Evolutionary conservation across 2,113 vertebrate species (phyloP).

Genomic region (Chloroceryle aenea): DNA sequence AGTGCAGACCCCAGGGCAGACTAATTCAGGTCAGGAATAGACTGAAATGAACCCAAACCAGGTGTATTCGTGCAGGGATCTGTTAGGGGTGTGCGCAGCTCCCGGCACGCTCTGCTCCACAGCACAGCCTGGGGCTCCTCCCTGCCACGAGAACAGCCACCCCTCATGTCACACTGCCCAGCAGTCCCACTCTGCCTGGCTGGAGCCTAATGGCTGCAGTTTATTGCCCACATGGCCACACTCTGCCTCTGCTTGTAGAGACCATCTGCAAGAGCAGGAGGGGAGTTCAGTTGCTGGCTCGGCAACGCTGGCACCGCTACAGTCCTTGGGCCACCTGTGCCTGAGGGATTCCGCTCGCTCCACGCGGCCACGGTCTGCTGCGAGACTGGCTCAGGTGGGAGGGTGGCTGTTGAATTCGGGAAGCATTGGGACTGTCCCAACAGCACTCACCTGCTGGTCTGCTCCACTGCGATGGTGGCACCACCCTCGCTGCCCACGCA

Average conservation of each 20-base stretch:
- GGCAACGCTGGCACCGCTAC: fast-evolving
- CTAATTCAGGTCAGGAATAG: background rate
- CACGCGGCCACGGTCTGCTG: fast-evolving
- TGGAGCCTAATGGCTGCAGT: slow-evolving; percentile 46
- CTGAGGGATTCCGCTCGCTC: background rate
- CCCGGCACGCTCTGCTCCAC: fast-evolving
- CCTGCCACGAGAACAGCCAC: background rate
- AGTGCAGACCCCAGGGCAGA: background rate
- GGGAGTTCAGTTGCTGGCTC: background rate
- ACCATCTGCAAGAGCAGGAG: slow-evolving; percentile 34
- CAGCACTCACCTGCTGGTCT: slow-evolving; percentile 79
- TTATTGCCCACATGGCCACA: slow-evolving; percentile 15
- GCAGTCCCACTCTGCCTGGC: background rate
- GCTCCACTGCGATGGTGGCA: slow-evolving; percentile 66
- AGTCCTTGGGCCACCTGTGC: background rate
- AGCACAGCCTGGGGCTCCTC: background rate
- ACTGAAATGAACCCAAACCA: background rate
- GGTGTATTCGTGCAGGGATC: fast-evolving
- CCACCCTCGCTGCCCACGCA: slow-evolving; percentile 83
- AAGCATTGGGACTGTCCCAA: background rate
- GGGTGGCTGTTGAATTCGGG: background rate
- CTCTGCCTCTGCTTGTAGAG: background rate
- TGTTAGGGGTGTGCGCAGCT: background rate
- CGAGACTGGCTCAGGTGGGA: background rate
- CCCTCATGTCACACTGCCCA: background rate